A percentile compares a stretch with the other conserved stretches of the same genome.
Evolutionary conservation across 2,113 vertebrate species (phyloP).

Genomic region (Strix uralensis): DNA sequence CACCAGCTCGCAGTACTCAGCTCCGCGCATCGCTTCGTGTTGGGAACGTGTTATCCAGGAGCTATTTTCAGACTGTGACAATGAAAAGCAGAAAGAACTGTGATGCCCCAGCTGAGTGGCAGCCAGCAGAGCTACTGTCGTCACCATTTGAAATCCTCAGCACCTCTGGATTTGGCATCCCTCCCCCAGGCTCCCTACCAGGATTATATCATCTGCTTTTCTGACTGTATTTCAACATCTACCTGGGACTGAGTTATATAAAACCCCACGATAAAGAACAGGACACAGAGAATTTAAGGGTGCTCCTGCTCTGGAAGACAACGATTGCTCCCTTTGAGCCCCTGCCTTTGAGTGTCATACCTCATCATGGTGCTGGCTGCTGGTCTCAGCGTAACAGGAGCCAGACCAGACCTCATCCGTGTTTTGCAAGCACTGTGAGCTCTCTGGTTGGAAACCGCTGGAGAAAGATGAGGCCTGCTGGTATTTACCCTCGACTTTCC

Average conservation of each 20-base stretch:
- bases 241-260: neutral
- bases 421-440: neutral
- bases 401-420: neutral
- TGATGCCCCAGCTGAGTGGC: neutral
- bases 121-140: neutral
- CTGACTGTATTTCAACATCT: neutral
- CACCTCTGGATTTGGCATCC: neutral
- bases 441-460: neutral
- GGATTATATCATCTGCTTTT: neutral
- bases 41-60: neutral
- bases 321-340: neutral
- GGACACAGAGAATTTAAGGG: neutral
- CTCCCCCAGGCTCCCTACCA: neutral
- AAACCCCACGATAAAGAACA: neutral
- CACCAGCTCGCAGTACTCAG: neutral
- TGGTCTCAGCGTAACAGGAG: neutral
- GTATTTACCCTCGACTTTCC: neutral
- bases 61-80: slow-evolving; percentile 46
- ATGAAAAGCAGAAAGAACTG: neutral
- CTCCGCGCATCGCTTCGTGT: fast-evolving
- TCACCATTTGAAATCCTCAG: neutral
- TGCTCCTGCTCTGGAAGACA: neutral
- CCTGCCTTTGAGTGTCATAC: neutral
- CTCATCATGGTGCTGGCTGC: neutral
- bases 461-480: neutral